phyloP scores from a whole-genome alignment of 2,113 vertebrate species.

The Saiga tatarica region DNA sequence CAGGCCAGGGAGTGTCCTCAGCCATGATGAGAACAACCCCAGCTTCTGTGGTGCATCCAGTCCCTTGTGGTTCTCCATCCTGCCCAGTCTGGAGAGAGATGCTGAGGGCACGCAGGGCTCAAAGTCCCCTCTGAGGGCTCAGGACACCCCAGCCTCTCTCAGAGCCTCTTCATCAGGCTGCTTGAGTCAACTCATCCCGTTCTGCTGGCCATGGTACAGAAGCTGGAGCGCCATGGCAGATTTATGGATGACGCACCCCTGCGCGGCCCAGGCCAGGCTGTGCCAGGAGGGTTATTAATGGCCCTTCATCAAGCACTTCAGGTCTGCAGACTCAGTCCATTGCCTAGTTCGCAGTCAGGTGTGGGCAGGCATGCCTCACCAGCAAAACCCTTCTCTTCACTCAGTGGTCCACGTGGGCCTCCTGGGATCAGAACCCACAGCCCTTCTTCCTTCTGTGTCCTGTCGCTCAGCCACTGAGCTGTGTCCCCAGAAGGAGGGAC shows the following conservation, averaged over 20 bases:
- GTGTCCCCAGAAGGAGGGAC: not conserved
- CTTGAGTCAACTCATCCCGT: rapidly evolving
- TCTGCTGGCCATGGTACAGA: rapidly evolving
- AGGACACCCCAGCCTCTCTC: not conserved
- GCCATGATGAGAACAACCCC: rapidly evolving
- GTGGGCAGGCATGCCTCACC: not conserved
- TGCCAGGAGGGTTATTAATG: conserved; percentile 59
- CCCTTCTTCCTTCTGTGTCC: not conserved
- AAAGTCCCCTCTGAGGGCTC: rapidly evolving
- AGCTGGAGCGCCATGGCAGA: not conserved
- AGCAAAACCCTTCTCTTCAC: not conserved
- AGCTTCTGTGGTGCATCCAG: not conserved
- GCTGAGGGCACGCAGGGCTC: rapidly evolving
- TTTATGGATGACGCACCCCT: not conserved
- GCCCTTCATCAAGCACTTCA: conserved; percentile 53
- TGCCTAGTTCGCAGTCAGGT: not conserved
- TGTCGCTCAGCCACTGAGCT: not conserved
- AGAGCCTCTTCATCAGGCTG: not conserved
- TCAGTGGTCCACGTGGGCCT: rapidly evolving
- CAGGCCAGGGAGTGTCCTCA: not conserved
- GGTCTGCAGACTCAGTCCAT: not conserved
- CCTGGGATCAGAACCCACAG: not conserved
- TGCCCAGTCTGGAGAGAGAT: not conserved
- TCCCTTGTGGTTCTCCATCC: rapidly evolving
- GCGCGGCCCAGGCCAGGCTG: not conserved